phyloP scores from a whole-genome alignment of 1,140 invertebrate species.

The Panonychus citri region DNA sequence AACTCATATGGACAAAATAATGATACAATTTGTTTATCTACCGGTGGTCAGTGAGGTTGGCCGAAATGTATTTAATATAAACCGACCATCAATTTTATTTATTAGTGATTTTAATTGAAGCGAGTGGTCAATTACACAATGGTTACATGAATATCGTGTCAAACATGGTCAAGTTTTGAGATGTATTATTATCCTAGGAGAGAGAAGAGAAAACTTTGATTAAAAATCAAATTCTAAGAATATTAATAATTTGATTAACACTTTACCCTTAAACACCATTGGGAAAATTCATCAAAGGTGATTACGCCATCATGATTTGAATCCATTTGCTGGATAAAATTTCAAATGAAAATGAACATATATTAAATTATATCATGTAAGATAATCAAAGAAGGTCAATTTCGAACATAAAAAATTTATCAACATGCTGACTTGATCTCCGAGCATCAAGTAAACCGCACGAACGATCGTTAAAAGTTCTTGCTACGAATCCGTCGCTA shows the following conservation, averaged over 20 bases:
- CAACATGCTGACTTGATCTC: slow-evolving; percentile 62
- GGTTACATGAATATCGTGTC: slow-evolving; percentile 8
- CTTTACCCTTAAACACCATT: slow-evolving; percentile 37
- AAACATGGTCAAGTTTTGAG: slow-evolving; percentile 4
- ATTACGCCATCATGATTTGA: slow-evolving; percentile 58
- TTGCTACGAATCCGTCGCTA: slow-evolving; percentile 20
- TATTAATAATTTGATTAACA: background rate
- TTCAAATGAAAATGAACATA: slow-evolving; percentile 1
- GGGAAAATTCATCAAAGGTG: slow-evolving; percentile 54
- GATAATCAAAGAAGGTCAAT: too few relatives aligned
- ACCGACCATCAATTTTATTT: too few relatives aligned
- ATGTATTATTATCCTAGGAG: slow-evolving; percentile 1
- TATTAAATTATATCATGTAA: background rate
- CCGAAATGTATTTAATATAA: too few relatives aligned
- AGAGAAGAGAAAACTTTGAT: background rate
- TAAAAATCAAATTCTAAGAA: background rate
- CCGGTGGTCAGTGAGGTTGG: too few relatives aligned
- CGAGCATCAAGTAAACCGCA: slow-evolving; percentile 79
- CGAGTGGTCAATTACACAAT: too few relatives aligned
- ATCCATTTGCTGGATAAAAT: slow-evolving; percentile 45
- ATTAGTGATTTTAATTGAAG: too few relatives aligned
- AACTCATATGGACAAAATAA: too few relatives aligned
- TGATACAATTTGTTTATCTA: too few relatives aligned
- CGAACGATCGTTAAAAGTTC: slow-evolving; percentile 68
- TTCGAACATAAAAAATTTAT: slow-evolving; percentile 47